Base-by-base conservation (phyloP, 2,797 vertebrate species). In the Pseudopleuronectes americanus region DNA sequence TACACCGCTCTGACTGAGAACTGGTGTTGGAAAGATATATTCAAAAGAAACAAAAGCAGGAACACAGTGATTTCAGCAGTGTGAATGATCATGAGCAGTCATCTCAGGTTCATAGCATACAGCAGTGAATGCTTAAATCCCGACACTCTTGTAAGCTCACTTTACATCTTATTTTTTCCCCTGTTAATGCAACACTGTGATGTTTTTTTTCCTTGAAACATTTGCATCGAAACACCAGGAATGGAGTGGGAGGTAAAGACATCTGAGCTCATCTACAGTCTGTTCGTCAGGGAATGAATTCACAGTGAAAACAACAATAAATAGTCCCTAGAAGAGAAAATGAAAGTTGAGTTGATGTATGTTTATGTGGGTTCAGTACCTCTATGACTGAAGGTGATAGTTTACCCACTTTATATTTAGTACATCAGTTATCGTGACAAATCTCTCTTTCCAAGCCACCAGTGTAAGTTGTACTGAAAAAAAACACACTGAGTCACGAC, bases 351-450 rank as follows among this genome's bases (percentile, higher is more conserved):
- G 47, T 8, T 48, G 47, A 48, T 81, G 6, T 43, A 36, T 64
- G 70, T 59, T 66, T 56, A 48, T 67, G 24, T 33, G 10, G n/a
- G 33, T 57, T 33, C 33, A 62, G 16, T 58, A 41, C 49, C 19
- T 73, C n/a, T 8, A 21, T n/a, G 47, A 53, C 49, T 55, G 53
- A 72, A 63, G 64, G 64, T 48, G 72, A 83, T 26, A 60, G 67
- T 67, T 85, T 48, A 73, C 23, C 43, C 57, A 69, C 59, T 36
- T 66, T 64, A 57, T 54, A 68, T 71, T 69, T 57, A 58, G 48
- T 36, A 52, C 43, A 57, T 71, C 66, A 64, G 51, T 56, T 68
- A 67, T 67, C 43, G 57, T 71, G 55, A 76, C 52, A 59, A 23
- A 48, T 28, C 41, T 38, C 26, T 24, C n/a, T 55, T 8, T 54